Base-by-base conservation (phyloP, 2,113 vertebrate genomes). In the Jaculus jaculus region DNA sequence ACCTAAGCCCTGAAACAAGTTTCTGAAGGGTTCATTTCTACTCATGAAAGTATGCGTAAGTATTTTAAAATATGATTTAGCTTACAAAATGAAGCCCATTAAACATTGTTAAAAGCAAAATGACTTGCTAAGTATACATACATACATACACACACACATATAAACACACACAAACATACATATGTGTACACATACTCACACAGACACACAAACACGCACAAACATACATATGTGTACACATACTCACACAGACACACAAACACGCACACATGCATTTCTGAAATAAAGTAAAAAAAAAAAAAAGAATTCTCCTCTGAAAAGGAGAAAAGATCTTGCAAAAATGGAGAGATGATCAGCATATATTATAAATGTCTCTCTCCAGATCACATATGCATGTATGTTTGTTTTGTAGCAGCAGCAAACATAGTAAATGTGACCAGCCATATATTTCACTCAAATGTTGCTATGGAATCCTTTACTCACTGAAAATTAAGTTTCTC, bases 381-480 rank as follows among this genome's bases (percentile, higher is more conserved):
- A 93, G 68, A 86, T 86, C 54, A 80, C 84, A 91, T 13, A 18
- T 74, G 74, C 11, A 21, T 92, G 63, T 68, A 34, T 94, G 77
- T 90, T 94, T 95, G 94, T 82, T 93, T 93, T 96, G 87, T 58
- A 89, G 80, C 30, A 90, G 90, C 1, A 87, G 75, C 16, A 96
- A 96, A 84, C 34, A 21, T 39, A 78, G 34, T 61, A 96, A 97
- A 97, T 86, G 96, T 96, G 92, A 90, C 58, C 21, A 96, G 82
- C 97, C 83, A 54, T 87, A 47, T 71, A 82, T 79, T 97, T 97
- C 71, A 95, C 94, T 96, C 60, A 32, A 32, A 23, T 89, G 72
- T 96, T 98, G 89, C 95, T 96, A 89, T 93, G 96, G 87, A 97
- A 91, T 66, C 74, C 54, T 96, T 89, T 80, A 71, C 47, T 60